These are phyloP conservation scores for Sebastes alutus DNA, from an alignment of 2,797 vertebrate species.

Conservation along the genomic window DNA sequence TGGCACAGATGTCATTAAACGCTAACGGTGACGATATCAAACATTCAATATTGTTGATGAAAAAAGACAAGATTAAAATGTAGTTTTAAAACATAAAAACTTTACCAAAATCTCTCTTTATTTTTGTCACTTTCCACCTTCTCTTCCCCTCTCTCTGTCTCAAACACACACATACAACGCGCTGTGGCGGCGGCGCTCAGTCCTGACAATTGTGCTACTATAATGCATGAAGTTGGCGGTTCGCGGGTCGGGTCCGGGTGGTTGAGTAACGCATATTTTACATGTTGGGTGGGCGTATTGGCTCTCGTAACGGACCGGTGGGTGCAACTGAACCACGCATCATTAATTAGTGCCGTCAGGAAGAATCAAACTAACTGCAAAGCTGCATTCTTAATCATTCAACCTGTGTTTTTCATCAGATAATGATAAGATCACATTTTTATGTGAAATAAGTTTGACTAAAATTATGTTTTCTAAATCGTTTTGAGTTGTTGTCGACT, in stretches of 20 bases:
- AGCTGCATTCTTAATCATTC: not conserved
- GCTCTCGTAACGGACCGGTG: not conserved
- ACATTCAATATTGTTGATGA: not conserved
- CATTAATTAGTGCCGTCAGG: rapidly evolving
- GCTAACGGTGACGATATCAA: not conserved
- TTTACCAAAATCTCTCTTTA: not conserved
- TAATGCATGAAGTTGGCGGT: not conserved
- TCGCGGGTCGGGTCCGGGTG: not conserved
- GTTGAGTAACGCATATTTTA: no score
- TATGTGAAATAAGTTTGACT: not conserved
- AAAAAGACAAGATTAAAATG: not conserved
- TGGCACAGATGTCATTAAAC: not conserved
- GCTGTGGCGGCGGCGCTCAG: not conserved
- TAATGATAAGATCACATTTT: not conserved
- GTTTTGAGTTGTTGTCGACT: no score
- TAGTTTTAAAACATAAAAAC: not conserved
- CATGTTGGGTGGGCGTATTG: not conserved
- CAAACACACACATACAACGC: not conserved
- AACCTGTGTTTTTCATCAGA: not conserved
- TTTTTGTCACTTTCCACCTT: not conserved
- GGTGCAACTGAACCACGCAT: not conserved
- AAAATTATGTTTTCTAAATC: not conserved
- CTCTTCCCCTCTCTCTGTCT: not conserved
- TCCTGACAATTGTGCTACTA: not conserved
- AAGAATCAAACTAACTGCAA: not conserved